Conservation (phyloP, 2,797 vertebrate species). For the Eulemur coronatus region DNA sequence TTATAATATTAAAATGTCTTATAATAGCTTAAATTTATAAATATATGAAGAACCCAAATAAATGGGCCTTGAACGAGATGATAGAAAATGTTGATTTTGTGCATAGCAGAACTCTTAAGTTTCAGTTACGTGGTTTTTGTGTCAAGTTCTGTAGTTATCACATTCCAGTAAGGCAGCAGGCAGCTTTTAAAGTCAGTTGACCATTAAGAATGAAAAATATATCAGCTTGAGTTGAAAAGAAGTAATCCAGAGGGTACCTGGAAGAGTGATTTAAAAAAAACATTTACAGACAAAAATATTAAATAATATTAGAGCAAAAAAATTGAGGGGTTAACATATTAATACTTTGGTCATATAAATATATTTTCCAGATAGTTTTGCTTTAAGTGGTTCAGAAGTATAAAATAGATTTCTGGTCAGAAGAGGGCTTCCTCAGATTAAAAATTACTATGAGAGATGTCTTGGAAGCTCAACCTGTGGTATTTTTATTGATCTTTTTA, state of each 20-base stretch:
- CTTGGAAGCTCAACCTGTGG: not conserved
- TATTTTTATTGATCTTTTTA: not conserved
- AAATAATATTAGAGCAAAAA: not conserved
- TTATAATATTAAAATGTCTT: not conserved
- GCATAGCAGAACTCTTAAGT: not conserved
- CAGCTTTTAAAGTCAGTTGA: not conserved
- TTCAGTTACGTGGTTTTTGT: not conserved
- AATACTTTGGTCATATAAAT: not conserved
- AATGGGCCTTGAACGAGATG: not conserved
- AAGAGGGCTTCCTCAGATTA: not conserved
- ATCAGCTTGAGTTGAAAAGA: not conserved
- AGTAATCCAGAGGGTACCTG: not conserved
- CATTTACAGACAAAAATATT: not conserved
- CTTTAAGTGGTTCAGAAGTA: not conserved
- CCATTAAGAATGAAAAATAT: not conserved
- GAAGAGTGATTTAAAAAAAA: not conserved
- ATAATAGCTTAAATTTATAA: conserved; percentile 5
- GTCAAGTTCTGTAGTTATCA: not conserved
- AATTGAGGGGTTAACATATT: not conserved
- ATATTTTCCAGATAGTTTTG: conserved; percentile 11
- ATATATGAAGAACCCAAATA: not conserved
- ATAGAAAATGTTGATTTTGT: not conserved
- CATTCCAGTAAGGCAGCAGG: not conserved
- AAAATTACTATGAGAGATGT: not conserved
- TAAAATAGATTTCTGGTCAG: not conserved